Evolutionary conservation across 2,113 vertebrate genomes (phyloP), one percentile per base, ranked within the genome.

Genomic region (Microcebus murinus): DNA sequence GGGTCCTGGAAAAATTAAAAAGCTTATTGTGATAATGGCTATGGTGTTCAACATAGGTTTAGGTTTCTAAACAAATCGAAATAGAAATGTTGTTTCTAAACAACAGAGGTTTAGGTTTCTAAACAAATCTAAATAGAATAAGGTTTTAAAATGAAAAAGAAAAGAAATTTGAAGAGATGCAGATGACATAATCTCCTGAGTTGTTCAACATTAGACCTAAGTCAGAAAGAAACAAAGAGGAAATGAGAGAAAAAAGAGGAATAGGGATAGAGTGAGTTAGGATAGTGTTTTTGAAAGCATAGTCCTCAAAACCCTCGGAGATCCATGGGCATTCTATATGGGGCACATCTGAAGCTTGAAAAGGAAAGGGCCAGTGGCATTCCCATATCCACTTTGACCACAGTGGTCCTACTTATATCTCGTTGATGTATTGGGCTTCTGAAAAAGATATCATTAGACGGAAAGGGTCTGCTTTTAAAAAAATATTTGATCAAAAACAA

Each of bases 11-110:
- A 74, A 17, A 61, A 29, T 4, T 29, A 68, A 96, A 74, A 96
- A 68, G 4, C 59, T 6, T 9, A 88, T 25, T 90, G 14, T 65
- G 68, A 84, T 65, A 90, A 65, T 81, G 3, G 94, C n/a, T 86
- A 77, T 27, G 52, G 70, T 31, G 7, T 94, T 96, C 3, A 68
- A 18, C 11, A 67, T 55, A 42, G 42, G 42, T 42, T 42, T 42
- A 42, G 42, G 42, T 81, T 96, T 29, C 34, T 95, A 93, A 95
- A 96, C 94, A 91, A 96, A 89, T 76, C 27, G 0, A 94, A 96
- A 7, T 0, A 39, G 95, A 70, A 36, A 42, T 42, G 42, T 42
- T 42, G 42, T 81, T 96, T 29, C 34, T 95, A 93, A 95, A 96
- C 94, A 91, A 96, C 42, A 42, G 5, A 42, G 42, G 1, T 42